Evolutionary conservation across 1,140 invertebrate species (phyloP), one percentile per base, ranked within the genome.

Genomic region (Pseudomyrmex sp.): DNA sequence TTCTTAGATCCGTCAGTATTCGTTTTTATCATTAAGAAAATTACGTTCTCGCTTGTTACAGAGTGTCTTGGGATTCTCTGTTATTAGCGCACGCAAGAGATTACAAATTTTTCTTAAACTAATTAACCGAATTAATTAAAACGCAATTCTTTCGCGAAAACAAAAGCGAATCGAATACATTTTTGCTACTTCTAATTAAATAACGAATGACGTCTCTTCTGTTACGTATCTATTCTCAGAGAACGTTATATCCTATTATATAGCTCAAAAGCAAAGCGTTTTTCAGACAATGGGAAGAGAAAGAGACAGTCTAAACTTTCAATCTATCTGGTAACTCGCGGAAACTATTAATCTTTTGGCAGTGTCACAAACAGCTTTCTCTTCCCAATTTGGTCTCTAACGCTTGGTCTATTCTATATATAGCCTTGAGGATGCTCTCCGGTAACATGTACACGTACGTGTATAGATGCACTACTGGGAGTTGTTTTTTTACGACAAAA

Each of bases 341-440:
- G 12, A 18, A 66, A 76, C n/a, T 20, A 46, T 76, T 50, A 26
- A 65, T 44, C 61, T 13, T 69, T 68, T 23, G 12, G n/a, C 35
- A 5, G 10, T 15, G 23, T 54, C 13, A 18, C 62, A 35, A 50
- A 69, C 1, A n/a, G 15, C 2, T 48, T 35, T 54, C 15, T 35
- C 35, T 35, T 26, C 35, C 9, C 20, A 66, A 3, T 63, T 75
- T 52, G 15, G 3, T 10, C 65, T 58, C 9, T 4, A 13, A 66
- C 23, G 13, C 59, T 9, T 69, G 35, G 0, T 35, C 35, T 7
- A 35, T 35, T 35, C 35, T 35, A 35, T 35, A 35, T 35, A 59
- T 58, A 79, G 10, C 10, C 69, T 2, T n/a, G 10, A 35, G 18
- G 13, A 48, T 13, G 26, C 66, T 52, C 12, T 69, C 35, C 35